Percentiles rank a stretch among this genome's conserved stretches.
phyloP scores from a whole-genome alignment of 2,797 vertebrate species.

The Chiroxiphia lanceolata region DNA sequence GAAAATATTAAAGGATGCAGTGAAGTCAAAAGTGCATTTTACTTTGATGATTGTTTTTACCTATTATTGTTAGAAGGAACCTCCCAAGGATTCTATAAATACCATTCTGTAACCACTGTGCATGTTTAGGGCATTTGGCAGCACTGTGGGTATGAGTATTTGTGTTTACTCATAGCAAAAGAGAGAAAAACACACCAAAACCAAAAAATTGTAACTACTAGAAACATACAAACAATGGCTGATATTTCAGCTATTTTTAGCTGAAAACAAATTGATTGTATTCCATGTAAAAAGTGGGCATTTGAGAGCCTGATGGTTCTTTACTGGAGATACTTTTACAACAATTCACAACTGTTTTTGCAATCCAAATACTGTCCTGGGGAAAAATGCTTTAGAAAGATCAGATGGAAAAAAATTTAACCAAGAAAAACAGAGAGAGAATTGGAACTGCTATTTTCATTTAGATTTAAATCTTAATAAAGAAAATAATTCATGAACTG shows the following conservation, averaged over 20 bases:
- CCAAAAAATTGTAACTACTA: neutral
- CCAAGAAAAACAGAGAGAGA: neutral
- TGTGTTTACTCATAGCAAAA: neutral
- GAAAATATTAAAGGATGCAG: slow-evolving; percentile 16
- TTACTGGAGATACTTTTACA: neutral
- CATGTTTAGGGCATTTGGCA: neutral
- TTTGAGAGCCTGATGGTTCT: neutral
- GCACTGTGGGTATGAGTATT: neutral
- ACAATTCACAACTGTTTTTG: neutral
- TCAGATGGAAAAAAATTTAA: neutral
- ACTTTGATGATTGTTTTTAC: neutral
- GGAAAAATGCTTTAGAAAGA: neutral
- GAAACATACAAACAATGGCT: neutral
- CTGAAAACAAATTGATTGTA: neutral
- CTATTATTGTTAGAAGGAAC: neutral
- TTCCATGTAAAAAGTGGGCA: neutral
- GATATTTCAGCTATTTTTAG: neutral
- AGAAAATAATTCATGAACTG: neutral
- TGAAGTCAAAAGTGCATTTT: slow-evolving; percentile 15
- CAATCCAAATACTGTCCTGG: neutral
- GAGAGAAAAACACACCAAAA: neutral
- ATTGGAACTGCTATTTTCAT: neutral
- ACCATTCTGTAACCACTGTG: neutral
- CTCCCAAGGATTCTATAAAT: neutral
- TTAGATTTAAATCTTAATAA: neutral